These are phyloP conservation scores for Aphis craccivora DNA, from an alignment of 1,140 invertebrate genomes.

Conservation along the genomic window DNA sequence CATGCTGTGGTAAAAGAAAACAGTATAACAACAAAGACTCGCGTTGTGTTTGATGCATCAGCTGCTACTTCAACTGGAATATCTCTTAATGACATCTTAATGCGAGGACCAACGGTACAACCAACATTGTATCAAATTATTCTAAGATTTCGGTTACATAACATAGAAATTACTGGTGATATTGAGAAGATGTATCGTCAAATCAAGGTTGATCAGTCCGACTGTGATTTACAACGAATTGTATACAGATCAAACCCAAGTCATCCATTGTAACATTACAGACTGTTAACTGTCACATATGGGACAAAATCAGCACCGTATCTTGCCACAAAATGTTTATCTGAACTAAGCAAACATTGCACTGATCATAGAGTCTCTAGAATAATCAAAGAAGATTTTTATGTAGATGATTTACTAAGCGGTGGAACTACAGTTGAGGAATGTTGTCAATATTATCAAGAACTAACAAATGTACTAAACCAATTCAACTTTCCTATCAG, in stretches of 20 bases:
- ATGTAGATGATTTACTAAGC: not conserved
- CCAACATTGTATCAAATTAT: constrained; percentile 62
- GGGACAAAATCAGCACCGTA: not conserved
- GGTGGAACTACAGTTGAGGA: not conserved
- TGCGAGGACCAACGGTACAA: constrained; percentile 61
- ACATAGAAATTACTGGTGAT: constrained; percentile 63
- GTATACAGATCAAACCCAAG: constrained; percentile 25
- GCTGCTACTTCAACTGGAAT: constrained; percentile 59
- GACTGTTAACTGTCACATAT: constrained; percentile 26
- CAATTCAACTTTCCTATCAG: not conserved
- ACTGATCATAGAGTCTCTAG: not conserved
- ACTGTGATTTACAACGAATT: constrained; percentile 28
- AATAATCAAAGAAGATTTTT: not conserved
- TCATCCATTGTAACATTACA: not conserved
- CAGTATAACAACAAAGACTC: constrained; percentile 61
- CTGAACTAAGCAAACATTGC: not conserved
- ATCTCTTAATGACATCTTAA: constrained; percentile 63
- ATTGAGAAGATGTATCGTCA: constrained; percentile 65
- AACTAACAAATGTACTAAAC: not conserved
- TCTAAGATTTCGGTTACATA: constrained; percentile 62
- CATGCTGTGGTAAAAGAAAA: constrained; percentile 57
- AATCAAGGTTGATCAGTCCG: constrained; percentile 60
- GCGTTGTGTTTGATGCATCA: constrained; percentile 64
- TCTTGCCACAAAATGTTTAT: not conserved
- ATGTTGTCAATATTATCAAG: not conserved